Evolutionary conservation across 2,113 vertebrate genomes (phyloP).

Genomic region (Mormyrus iriodes): DNA sequence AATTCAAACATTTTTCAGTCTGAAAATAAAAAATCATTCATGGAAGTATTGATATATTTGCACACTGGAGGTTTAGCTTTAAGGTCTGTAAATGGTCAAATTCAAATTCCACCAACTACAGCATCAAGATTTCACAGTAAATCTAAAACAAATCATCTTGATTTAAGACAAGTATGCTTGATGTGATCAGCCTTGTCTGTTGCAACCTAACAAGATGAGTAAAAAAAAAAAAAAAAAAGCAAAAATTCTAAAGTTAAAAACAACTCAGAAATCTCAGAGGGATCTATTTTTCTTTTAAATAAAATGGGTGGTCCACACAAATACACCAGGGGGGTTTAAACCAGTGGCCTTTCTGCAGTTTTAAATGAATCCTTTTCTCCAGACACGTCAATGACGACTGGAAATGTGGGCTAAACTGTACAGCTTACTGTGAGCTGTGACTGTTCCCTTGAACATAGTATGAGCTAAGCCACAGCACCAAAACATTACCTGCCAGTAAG

Average conservation of each 20-base stretch:
- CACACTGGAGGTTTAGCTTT: background rate
- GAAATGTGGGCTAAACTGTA: conserved; percentile 47
- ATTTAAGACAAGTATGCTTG: background rate
- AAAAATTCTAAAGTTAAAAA: background rate
- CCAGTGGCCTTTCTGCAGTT: background rate
- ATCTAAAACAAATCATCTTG: background rate
- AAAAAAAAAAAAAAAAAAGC: background rate
- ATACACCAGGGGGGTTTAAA: background rate
- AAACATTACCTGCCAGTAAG: background rate
- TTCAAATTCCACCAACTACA: background rate
- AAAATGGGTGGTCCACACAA: background rate
- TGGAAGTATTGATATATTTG: background rate
- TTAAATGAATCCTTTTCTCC: conserved; percentile 8
- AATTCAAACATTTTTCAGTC: background rate
- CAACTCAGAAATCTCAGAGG: background rate
- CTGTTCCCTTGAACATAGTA: background rate
- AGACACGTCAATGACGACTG: conserved; percentile 34
- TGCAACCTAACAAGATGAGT: background rate
- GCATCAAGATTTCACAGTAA: background rate
- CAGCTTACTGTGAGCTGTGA: background rate
- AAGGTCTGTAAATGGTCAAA: background rate
- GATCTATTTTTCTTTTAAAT: background rate
- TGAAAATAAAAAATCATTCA: background rate
- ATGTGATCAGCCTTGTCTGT: background rate
- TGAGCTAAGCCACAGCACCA: conserved; percentile 11